A percentile compares a stretch with the other conserved stretches of the same genome.
Evolutionary conservation across 2,888 invertebrate species (phyloP).

Genomic region (Cantharis rufa): DNA sequence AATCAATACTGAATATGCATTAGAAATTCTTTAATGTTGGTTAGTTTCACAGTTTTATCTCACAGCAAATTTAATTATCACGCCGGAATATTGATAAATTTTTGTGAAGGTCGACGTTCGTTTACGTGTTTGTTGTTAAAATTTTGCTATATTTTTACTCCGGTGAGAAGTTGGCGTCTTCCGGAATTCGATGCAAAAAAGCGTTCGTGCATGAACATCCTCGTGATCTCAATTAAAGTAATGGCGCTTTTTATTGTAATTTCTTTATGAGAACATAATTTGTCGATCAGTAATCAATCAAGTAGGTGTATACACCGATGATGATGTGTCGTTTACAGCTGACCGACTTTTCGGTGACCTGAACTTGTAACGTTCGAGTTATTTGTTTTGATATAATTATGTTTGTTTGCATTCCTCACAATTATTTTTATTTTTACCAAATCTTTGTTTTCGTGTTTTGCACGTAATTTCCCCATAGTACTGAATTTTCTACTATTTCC

Average conservation of each 20-base stretch:
- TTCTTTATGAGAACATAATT: not conserved
- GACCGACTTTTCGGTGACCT: conserved; percentile 1
- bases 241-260: not conserved
- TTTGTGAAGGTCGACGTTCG: not conserved
- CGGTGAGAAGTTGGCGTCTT: not conserved
- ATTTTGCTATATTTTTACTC: not conserved
- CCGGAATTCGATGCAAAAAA: not conserved
- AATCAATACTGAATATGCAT: not conserved
- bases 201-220: not conserved
- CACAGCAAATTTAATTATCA: not conserved
- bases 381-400: not conserved
- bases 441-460: not conserved
- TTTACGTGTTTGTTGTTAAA: not conserved
- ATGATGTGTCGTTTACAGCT: not conserved
- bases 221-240: not conserved
- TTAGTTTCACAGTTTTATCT: not conserved
- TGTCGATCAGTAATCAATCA: not conserved
- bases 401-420: not conserved
- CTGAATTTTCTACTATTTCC: too few species aligned
- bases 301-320: not conserved
- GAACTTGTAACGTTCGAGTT: not conserved
- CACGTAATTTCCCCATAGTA: not conserved
- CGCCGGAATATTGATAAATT: not conserved
- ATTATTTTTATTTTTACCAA: not conserved
- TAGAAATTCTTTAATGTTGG: not conserved